Conservation (phyloP, 64 coral and sea anemone genomes). For the Porites australiensis region DNA sequence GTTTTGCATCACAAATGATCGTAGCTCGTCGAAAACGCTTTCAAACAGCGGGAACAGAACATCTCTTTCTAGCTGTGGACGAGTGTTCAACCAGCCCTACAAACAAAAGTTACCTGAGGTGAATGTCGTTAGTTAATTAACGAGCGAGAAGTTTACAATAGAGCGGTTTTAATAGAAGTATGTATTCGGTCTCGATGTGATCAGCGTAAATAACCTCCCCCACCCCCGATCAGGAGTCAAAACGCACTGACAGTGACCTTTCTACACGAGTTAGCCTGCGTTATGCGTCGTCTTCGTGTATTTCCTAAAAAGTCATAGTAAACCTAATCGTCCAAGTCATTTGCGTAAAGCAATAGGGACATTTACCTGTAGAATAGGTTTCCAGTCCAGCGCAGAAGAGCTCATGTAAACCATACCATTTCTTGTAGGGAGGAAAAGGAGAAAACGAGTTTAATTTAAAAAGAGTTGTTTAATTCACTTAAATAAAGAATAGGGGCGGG, state of each 20-base stretch:
- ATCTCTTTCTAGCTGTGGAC: constrained; percentile 78
- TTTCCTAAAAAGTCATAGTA: no score
- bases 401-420: constrained; percentile 99
- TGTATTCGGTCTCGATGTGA: no score
- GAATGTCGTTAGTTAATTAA: no score
- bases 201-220: no score
- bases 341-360: not conserved
- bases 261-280: no score
- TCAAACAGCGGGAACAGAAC: constrained; percentile 91
- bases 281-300: no score
- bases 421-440: constrained; percentile 37
- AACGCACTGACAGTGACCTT: no score
- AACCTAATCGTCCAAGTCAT: not conserved
- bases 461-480: no score
- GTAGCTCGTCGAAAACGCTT: constrained; percentile 80
- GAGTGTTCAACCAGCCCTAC: constrained; percentile 95
- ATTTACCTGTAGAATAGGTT: constrained; percentile 87
- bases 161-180: no score
- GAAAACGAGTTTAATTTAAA: not conserved
- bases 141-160: no score
- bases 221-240: no score
- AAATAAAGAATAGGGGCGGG: no score
- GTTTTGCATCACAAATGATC: constrained; percentile 74
- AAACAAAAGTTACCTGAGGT: not conserved
- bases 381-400: constrained; percentile 93